Percentiles rank a stretch among this genome's conserved stretches.
phyloP scores from a whole-genome alignment of 2,888 invertebrate species.

The Aphrophora alni region DNA sequence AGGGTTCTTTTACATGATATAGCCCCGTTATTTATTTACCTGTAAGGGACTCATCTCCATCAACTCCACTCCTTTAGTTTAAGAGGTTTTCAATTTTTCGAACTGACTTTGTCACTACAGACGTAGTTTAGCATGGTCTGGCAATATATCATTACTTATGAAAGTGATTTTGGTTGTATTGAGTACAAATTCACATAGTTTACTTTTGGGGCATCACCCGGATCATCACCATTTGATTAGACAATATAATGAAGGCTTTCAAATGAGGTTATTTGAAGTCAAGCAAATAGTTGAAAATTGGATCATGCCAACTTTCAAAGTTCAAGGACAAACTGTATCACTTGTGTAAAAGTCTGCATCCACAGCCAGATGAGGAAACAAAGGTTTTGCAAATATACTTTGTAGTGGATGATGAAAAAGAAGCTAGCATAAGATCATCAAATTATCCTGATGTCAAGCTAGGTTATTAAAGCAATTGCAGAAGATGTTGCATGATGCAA shows the following conservation, averaged over 20 bases:
- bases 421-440: conserved; percentile 1
- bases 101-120: too few species aligned
- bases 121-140: too few species aligned
- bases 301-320: not conserved
- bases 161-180: not conserved
- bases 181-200: conserved; percentile 2
- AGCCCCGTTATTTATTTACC: too few species aligned
- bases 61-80: too few species aligned
- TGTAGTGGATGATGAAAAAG: not conserved
- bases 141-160: not conserved
- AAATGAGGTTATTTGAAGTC: not conserved
- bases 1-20: too few species aligned
- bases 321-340: conserved; percentile 7
- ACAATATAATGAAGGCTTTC: not conserved
- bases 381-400: conserved; percentile 14
- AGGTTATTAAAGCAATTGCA: not conserved
- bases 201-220: too few species aligned
- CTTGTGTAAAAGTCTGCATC: conserved; percentile 13
- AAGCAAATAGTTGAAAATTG: too few species aligned
- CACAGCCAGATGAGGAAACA: not conserved
- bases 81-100: too few species aligned
- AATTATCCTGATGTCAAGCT: not conserved
- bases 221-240: conserved; percentile 34
- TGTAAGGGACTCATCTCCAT: too few species aligned
- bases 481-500: not conserved